Evolutionary conservation across 2,888 invertebrate species (phyloP), one percentile per base, ranked within the genome.

Genomic region (Plebejus anna): DNA sequence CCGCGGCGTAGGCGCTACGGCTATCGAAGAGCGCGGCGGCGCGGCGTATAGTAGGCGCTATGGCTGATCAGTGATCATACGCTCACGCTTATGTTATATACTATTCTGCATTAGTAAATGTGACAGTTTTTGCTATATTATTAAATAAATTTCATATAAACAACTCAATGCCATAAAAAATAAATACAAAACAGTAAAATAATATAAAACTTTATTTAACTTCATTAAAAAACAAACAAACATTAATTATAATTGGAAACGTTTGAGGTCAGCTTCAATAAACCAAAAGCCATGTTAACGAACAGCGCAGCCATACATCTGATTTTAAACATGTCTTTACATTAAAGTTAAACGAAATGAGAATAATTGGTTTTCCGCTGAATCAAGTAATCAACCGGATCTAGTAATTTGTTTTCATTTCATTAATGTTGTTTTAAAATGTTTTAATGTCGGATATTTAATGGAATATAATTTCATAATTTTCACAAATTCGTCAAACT

Each of bases 281-380:
- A 76, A 78, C 77, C 79, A 76, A 77, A 78, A 78, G 77, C 79
- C 79, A 79, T 78, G 79, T 76, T 80, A 80, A 80, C 81, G 80
- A 82, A 82, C 80, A 80, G 77, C 71, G 80, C 81, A 80, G 81
- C 81, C 82, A 80, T 79, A 81, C 80, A 79, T 82, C 78, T 78
- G 79, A 80, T 79, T 81, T 82, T 83, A 81, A 82, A 81, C 79
- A 80, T 82, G 82, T 80, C 82, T 82, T 81, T 79, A 82, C 80
- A 83, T 82, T 82, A 81, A 81, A 79, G 80, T 82, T 81, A 82
- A 82, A 82, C 81, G 82, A 78, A 82, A 80, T 80, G 82, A 81
- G 79, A 78, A 79, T 80, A 81, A 81, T 83, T 80, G 82, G 75
- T 79, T 80, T 78, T 78, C 80, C 80, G 81, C 81, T 80, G 82